Base-by-base conservation (phyloP, 2,888 invertebrate species). In the Chromoteleia sp. region DNA sequence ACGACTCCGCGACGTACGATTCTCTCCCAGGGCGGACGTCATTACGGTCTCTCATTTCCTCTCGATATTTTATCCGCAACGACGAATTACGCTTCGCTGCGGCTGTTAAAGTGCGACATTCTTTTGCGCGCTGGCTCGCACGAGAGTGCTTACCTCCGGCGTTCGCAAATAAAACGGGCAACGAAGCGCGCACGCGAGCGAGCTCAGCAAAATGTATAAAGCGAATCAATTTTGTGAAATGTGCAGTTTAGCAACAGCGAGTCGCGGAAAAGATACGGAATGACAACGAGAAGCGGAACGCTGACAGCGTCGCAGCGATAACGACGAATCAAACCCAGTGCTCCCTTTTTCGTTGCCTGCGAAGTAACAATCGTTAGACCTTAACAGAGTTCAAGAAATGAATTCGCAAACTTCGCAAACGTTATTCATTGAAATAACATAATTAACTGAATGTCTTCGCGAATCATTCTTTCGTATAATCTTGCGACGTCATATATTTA, bases 1-100 rank as follows among this genome's bases (percentile, higher is more conserved):
- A 79, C 82, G 78, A 78, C 54, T 73, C 25, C 15, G 56, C 74
- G 74, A 56, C 73, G 33, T 36, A 67, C 78, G 54, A 58, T 50
- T 81, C 58, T 71, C 61, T 71, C 71, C 8, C 48, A 39, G 33
- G 21, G 30, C 45, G 71, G 54, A 54, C 59, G 61, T 81, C 73
- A 81, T 81, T 81, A 81, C 68, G 36, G 59, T 48, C 61, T 61
- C 77, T 68, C 41, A 17, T 77, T 81, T 77, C 70, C 70, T 50
- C 58, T n/a, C 65, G 74, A 73, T 52, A 52, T 73, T 73, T 71
- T 59, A 65, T 58, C 56, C 71, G 70, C 52, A 70, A 71, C 61
- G 77, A 68, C 76, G 70, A 78, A 71, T 71, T 78, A 70, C 63
- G 63, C 33, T 56, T 7, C 15, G 14, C 59, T 14, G 10, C 19